phyloP scores from a whole-genome alignment of 2,113 vertebrate genomes.

The Rhinolophus ferrumequinum region DNA sequence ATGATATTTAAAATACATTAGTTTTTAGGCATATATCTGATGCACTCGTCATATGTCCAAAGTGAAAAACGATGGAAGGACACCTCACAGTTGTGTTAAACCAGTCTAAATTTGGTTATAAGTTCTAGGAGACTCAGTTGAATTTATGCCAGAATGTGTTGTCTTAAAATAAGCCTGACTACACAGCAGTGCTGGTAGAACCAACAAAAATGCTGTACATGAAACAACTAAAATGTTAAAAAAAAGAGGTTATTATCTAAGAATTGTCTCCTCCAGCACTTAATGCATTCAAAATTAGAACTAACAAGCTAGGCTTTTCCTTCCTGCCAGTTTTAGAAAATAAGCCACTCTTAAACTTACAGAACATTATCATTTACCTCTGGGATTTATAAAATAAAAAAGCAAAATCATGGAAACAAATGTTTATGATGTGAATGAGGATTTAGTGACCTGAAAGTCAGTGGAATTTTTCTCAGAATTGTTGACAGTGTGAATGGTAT shows the following conservation, averaged over 20 bases:
- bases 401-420: slow-evolving; percentile 25
- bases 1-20: slow-evolving; percentile 32
- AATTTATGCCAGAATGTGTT: slow-evolving; percentile 19
- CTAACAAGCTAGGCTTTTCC: slow-evolving; percentile 13
- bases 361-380: slow-evolving; percentile 42
- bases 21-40: background rate
- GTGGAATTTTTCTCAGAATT: slow-evolving; percentile 57
- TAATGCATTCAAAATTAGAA: slow-evolving; percentile 44
- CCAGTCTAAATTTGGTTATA: background rate
- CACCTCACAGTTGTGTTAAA: background rate
- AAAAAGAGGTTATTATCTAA: background rate
- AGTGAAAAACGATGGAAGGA: background rate
- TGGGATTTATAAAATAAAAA: slow-evolving; percentile 49
- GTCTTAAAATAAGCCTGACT: slow-evolving; percentile 49
- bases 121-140: background rate
- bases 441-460: slow-evolving; percentile 43
- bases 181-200: slow-evolving; percentile 14
- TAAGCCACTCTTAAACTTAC: slow-evolving; percentile 36
- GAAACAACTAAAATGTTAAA: background rate
- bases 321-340: slow-evolving; percentile 57
- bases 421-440: background rate
- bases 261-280: background rate
- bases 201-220: background rate
- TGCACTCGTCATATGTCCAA: background rate
- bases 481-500: slow-evolving; percentile 38